Conservation (phyloP, 2,797 vertebrate species). For the Falco novaeseelandiae region DNA sequence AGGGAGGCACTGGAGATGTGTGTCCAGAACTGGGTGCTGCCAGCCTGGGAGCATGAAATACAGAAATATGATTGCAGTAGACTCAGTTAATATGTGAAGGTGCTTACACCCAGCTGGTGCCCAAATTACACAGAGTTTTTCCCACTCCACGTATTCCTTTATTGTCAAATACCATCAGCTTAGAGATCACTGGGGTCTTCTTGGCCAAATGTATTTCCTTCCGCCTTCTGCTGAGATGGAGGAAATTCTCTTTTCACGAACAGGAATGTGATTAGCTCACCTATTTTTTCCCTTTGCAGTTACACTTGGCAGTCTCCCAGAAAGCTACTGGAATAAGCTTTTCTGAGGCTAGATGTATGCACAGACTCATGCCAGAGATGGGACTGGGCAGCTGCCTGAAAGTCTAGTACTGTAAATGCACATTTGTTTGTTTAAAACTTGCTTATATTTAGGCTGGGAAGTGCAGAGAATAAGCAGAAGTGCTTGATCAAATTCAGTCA, state of each 20-base stretch:
- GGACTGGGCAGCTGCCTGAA: background rate
- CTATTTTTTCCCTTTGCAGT: slow-evolving; percentile 53
- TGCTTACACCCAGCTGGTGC: background rate
- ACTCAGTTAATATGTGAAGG: background rate
- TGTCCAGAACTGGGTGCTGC: background rate
- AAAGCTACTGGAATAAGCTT: slow-evolving; percentile 46
- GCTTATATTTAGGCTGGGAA: background rate
- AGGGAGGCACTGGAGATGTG: background rate
- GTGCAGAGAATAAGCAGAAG: background rate
- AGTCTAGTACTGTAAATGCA: background rate
- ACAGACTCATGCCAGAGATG: background rate
- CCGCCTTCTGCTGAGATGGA: slow-evolving; percentile 56
- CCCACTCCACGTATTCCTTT: background rate
- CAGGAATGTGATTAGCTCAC: slow-evolving; percentile 67
- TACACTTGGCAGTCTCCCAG: slow-evolving; percentile 29
- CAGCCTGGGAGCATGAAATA: background rate
- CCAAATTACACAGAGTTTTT: background rate
- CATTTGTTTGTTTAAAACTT: slow-evolving; percentile 30
- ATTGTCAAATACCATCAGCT: slow-evolving; percentile 3
- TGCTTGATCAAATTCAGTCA: background rate
- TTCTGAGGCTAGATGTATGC: background rate
- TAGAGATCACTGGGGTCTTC: slow-evolving; percentile 3
- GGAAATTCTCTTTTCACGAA: slow-evolving; percentile 64
- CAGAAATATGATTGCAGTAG: background rate
- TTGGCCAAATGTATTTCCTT: slow-evolving; percentile 37